Conservation (phyloP, 1,140 invertebrate genomes). For the Polypedilum pembai region DNA sequence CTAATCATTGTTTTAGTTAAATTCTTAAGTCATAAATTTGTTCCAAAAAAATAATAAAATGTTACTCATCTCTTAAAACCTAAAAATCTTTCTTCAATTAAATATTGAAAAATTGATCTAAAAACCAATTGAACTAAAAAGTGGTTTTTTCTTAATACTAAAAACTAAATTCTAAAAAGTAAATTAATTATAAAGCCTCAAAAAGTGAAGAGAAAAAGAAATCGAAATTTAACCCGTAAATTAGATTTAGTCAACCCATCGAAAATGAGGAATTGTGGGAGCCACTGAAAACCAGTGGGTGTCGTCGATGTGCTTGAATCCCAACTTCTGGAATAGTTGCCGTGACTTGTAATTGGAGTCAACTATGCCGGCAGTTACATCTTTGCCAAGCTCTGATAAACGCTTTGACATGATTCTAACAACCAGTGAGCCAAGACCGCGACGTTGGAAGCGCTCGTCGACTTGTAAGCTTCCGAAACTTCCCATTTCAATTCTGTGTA, state of each 20-base stretch:
- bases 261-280: background rate
- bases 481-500: slow-evolving; percentile 36
- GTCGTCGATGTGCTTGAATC: slow-evolving; percentile 38
- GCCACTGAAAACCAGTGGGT: slow-evolving; percentile 34
- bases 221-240: background rate
- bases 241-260: slow-evolving; percentile 13
- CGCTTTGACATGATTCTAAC: slow-evolving; percentile 36
- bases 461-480: slow-evolving; percentile 42
- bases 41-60: no score
- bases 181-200: no score
- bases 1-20: no score
- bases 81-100: background rate
- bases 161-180: no score
- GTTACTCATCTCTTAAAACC: no score
- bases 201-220: no score
- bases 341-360: slow-evolving; percentile 36
- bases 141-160: background rate
- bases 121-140: background rate
- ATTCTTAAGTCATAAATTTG: no score
- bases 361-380: slow-evolving; percentile 40
- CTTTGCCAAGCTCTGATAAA: slow-evolving; percentile 38
- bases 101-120: no score
- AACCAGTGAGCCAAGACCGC: slow-evolving; percentile 41
- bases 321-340: slow-evolving; percentile 40
- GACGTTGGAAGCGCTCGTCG: slow-evolving; percentile 36